Percentiles rank a stretch among this genome's conserved stretches.
phyloP scores from a whole-genome alignment of 1,140 invertebrate genomes.

The Caenorhabditis briggsae region DNA sequence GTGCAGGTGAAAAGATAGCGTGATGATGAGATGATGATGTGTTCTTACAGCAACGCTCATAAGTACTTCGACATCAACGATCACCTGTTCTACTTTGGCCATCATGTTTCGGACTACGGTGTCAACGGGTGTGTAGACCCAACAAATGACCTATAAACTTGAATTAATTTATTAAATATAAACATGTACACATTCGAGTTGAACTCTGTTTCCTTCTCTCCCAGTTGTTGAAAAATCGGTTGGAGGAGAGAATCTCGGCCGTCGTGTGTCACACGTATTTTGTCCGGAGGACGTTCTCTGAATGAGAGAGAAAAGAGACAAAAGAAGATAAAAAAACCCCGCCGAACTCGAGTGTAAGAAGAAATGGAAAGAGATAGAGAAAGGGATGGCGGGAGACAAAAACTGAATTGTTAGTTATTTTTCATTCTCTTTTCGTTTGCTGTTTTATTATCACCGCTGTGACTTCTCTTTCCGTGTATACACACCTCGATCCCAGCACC shows the following conservation, averaged over 20 bases:
- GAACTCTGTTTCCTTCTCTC: background rate
- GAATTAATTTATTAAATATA: no score
- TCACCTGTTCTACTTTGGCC: constrained; percentile 66
- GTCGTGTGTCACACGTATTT: constrained; percentile 11
- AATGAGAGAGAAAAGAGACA: background rate
- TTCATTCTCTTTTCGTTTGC: background rate
- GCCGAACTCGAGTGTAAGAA: constrained; percentile 20
- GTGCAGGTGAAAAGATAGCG: constrained; percentile 55
- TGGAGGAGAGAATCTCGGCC: background rate
- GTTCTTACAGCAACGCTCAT: constrained; percentile 49
- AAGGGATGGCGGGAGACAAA: background rate
- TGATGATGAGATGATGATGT: background rate
- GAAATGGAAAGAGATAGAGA: constrained; percentile 21
- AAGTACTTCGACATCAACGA: constrained; percentile 64
- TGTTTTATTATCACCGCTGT: constrained; percentile 9
- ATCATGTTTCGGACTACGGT: constrained; percentile 63
- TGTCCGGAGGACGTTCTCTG: constrained; percentile 10
- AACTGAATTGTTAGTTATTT: background rate
- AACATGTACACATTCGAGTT: no score
- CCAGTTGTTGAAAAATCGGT: constrained; percentile 27
- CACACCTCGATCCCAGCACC: no score
- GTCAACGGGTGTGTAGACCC: constrained; percentile 56
- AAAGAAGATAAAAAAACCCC: constrained; percentile 18
- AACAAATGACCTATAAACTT: background rate
- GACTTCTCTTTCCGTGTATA: no score